Evolutionary conservation across 2,113 vertebrate genomes (phyloP).

Genomic region (Pygoscelis antarcticus): DNA sequence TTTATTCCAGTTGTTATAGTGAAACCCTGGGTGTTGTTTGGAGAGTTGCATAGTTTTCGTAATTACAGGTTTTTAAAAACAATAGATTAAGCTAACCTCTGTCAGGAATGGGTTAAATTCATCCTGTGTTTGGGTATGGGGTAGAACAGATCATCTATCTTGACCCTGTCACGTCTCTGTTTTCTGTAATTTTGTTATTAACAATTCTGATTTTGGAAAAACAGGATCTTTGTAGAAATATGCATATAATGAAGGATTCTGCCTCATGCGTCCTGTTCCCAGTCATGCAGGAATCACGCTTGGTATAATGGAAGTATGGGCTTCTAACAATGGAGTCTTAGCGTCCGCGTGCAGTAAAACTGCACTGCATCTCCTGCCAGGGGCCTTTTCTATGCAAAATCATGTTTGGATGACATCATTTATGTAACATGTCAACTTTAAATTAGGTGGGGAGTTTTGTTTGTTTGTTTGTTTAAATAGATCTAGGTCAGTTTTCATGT

Average conservation of each 20-base stretch:
- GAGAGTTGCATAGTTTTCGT: neutral
- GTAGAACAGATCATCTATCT: neutral
- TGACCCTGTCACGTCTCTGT: neutral
- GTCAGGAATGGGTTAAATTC: neutral
- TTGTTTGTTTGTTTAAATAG: neutral
- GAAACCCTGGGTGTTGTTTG: neutral
- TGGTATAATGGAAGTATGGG: neutral
- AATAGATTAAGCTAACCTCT: neutral
- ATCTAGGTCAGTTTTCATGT: neutral
- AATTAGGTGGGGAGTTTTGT: neutral
- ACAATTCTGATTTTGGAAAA: neutral
- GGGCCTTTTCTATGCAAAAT: neutral
- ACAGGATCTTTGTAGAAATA: neutral
- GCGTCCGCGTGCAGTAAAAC: neutral
- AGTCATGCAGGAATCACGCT: neutral
- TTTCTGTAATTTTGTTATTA: neutral
- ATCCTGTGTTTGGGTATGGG: fast-evolving
- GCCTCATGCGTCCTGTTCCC: neutral
- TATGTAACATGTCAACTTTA: neutral
- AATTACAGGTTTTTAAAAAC: neutral
- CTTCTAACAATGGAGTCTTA: no score
- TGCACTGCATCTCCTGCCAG: neutral
- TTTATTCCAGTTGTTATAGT: neutral
- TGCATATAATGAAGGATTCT: fast-evolving
- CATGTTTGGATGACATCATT: neutral